A percentile compares a stretch with the other conserved stretches of the same genome.
Conservation (phyloP, 2,113 vertebrate species). For the Syngnathus typhle region DNA sequence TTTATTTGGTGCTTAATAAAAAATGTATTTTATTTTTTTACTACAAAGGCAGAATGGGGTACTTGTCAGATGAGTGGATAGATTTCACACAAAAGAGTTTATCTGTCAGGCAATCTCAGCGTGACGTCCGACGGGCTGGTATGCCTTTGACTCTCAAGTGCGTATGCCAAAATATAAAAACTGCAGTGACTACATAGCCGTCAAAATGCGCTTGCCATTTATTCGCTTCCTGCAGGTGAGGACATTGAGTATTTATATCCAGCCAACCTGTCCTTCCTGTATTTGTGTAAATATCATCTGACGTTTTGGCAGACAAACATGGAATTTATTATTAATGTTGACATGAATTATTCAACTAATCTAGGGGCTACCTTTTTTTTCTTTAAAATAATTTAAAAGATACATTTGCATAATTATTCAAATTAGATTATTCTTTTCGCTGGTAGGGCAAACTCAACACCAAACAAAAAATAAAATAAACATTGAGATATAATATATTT, state of each 20-base stretch:
- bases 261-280: conserved; percentile 8
- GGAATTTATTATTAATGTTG: neutral
- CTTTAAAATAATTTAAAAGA: neutral
- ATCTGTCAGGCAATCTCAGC: conserved; percentile 9
- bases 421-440: too few relatives aligned
- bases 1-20: conserved; percentile 51
- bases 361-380: neutral
- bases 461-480: too few relatives aligned
- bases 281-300: conserved; percentile 30
- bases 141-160: conserved; percentile 11
- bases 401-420: too few relatives aligned
- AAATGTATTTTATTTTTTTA: conserved; percentile 27
- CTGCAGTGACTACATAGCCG: neutral
- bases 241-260: conserved; percentile 16
- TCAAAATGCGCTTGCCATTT: conserved; percentile 5
- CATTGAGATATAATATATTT: too few relatives aligned
- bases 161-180: neutral
- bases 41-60: neutral
- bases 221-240: conserved; percentile 3
- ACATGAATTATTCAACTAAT: too few relatives aligned
- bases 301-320: conserved; percentile 14
- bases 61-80: neutral
- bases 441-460: too few relatives aligned
- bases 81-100: conserved; percentile 8
- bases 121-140: conserved; percentile 9